These are phyloP conservation scores for Actinia equina DNA, from an alignment of 64 coral and sea anemone species.

Conservation along the genomic window DNA sequence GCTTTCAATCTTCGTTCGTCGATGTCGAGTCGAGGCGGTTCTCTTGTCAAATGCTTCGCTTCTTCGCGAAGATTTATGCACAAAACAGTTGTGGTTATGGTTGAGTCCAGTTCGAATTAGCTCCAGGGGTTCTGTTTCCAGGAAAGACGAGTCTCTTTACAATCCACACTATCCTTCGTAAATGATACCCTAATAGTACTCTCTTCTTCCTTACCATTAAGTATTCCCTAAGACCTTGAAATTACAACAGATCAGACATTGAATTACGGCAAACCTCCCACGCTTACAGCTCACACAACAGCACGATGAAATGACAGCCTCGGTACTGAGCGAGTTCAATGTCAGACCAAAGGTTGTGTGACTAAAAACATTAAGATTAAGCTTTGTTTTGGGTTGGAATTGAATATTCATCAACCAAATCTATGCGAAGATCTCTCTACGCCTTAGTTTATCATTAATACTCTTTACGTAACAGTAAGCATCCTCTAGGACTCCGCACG, in stretches of 20 bases:
- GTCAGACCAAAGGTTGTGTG: not conserved
- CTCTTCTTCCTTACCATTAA: not conserved
- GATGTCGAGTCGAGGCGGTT: not conserved
- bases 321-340: not conserved
- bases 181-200: not conserved
- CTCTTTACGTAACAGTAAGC: not conserved
- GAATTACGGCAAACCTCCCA: not conserved
- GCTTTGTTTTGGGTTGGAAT: not conserved
- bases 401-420: not conserved
- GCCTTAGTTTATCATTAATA: not conserved
- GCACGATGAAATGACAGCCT: too few species aligned
- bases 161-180: not conserved
- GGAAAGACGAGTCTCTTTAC: not conserved
- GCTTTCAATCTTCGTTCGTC: not conserved
- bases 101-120: not conserved
- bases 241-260: not conserved
- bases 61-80: not conserved
- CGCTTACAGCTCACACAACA: not conserved
- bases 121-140: not conserved
- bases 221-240: not conserved
- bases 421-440: not conserved
- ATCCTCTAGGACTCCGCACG: not conserved
- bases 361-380: not conserved
- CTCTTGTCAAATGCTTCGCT: not conserved
- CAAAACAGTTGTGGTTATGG: not conserved